phyloP scores from a whole-genome alignment of 2,888 invertebrate species.

The Bembecia ichneumoniformis region DNA sequence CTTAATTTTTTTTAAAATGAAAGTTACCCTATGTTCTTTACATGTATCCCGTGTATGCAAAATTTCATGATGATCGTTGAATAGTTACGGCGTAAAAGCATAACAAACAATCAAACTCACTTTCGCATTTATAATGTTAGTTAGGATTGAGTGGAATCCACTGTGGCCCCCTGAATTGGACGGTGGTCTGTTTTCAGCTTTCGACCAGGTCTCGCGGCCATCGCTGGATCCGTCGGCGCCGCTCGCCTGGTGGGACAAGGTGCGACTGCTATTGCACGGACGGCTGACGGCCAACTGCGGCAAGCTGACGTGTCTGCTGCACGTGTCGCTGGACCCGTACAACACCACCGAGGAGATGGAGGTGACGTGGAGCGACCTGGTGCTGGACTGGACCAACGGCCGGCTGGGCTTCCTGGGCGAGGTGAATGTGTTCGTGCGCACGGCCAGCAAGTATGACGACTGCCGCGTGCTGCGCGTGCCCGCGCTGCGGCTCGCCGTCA shows the following conservation, averaged over 20 bases:
- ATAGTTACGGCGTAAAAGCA: too few species aligned
- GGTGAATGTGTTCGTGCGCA: constrained; percentile 93
- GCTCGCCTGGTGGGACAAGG: constrained; percentile 98
- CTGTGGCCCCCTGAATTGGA: too few species aligned
- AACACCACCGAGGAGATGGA: constrained; percentile 99
- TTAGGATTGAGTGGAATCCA: too few species aligned
- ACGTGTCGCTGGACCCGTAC: constrained; percentile 97
- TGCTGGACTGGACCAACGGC: constrained; percentile 97
- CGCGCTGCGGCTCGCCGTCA: constrained; percentile 85
- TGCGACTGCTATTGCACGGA: constrained; percentile 92
- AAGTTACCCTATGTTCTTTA: too few species aligned
- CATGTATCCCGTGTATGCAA: too few species aligned
- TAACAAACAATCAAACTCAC: too few species aligned
- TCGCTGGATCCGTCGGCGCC: constrained; percentile 95
- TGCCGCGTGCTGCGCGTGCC: constrained; percentile 94
- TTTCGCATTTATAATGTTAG: too few species aligned
- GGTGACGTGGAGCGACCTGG: constrained; percentile 92
- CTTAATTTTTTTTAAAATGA: too few species aligned
- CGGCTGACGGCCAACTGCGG: constrained; percentile 89
- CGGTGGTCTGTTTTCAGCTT: constrained; percentile 55
- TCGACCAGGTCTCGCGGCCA: constrained; percentile 89
- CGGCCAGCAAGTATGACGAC: constrained; percentile 99
- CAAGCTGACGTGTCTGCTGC: constrained; percentile 90
- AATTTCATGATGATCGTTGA: too few species aligned
- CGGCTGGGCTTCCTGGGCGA: constrained; percentile 90